Base-by-base conservation (phyloP, 2,797 vertebrate species). In the Lithobates sylvaticus region DNA sequence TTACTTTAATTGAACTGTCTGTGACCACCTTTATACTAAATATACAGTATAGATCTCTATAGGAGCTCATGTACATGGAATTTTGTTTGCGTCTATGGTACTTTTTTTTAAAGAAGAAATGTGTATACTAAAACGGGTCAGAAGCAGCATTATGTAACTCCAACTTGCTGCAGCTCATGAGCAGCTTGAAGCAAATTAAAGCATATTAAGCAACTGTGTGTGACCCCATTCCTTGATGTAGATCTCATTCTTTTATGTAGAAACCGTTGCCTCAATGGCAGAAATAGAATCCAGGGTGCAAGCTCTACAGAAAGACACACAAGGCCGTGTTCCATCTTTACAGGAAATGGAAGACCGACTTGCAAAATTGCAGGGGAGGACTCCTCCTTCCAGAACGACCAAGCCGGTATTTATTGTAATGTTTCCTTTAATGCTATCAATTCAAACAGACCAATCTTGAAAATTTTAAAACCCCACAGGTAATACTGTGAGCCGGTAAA, bases 221-320 rank as follows among this genome's bases (percentile, higher is more conserved):
- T 47, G 7, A 44, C 10, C 42, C n/a, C 23, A 26, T 18, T 44
- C 23, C 21, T 64, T 58, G 26, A 69, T 74, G 3, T 1, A 84
- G 88, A 21, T 78, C 89, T 89, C 77, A 89, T 88, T 82, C 68
- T 44, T 39, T 10, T 39, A 50, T 91, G 29, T 91, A 99, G 98
- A 96, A 90, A 93, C 94, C 12, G 77, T 97, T 73, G 95, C 97
- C 10, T 97, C 97, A 18, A 95, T 97, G 73, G 96, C 94, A 77
- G 98, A 99, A 84, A 93, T 99, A 0, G 98, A 99, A 91, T 92
- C 96, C 83, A 96, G 98, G 21, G 94, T 99, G 76, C 94, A 96
- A 76, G 96, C 96, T 3, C 91, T 99, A 83, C 97, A 95, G 91
- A 92, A 92, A 44, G 93, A 93, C 54, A 91, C 94, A 83, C 82